Percentiles rank a stretch among this genome's conserved stretches.
These are phyloP conservation scores for Oxyruncus cristatus DNA, from an alignment of 2,113 vertebrate genomes.

Conservation along the genomic window DNA sequence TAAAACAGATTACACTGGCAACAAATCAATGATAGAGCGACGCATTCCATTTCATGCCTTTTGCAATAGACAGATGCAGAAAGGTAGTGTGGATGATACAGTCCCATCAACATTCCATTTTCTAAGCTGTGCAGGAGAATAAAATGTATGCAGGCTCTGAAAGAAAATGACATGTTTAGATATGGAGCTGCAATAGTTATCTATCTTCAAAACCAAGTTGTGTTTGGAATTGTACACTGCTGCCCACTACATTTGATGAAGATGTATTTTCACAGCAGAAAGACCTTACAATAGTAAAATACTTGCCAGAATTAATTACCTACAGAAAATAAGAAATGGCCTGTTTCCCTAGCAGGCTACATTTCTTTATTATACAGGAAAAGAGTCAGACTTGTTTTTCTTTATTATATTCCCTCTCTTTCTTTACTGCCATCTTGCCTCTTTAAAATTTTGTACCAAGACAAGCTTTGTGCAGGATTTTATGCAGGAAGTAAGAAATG, in stretches of 20 bases:
- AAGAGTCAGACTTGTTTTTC: neutral
- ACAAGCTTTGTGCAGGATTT: neutral
- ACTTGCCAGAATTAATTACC: slow-evolving; percentile 30
- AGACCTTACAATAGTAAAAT: neutral
- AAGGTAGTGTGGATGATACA: slow-evolving; percentile 50
- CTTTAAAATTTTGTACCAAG: neutral
- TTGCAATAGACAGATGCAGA: slow-evolving; percentile 57
- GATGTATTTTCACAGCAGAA: slow-evolving; percentile 19
- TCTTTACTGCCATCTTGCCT: neutral
- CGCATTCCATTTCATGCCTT: slow-evolving; percentile 62
- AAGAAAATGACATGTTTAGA: slow-evolving; percentile 29
- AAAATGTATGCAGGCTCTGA: neutral
- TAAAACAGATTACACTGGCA: slow-evolving; percentile 64
- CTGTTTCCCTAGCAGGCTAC: neutral
- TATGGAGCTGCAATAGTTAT: neutral
- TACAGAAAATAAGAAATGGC: neutral
- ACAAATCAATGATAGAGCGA: slow-evolving; percentile 63
- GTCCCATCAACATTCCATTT: slow-evolving; percentile 55
- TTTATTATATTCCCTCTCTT: neutral
- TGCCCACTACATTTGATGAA: neutral
- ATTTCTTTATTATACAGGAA: neutral
- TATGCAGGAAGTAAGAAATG: neutral
- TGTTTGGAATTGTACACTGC: neutral
- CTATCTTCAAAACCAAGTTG: neutral
- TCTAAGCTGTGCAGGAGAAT: slow-evolving; percentile 28